Evolutionary conservation across 1,140 invertebrate genomes (phyloP).

Genomic region (Ostrea denselamellosa): DNA sequence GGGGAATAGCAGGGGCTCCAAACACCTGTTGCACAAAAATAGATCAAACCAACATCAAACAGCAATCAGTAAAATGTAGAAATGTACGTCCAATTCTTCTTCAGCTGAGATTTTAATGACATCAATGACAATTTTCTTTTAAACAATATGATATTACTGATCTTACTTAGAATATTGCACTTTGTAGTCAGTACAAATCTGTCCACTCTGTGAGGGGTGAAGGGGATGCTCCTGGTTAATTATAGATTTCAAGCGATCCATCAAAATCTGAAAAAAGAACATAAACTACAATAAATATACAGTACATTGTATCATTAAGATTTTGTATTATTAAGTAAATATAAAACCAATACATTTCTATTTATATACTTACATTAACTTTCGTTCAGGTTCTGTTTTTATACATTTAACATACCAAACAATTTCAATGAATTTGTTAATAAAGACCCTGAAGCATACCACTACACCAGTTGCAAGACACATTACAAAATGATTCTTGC

Average conservation of each 20-base stretch:
- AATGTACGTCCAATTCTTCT: not conserved
- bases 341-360: no score
- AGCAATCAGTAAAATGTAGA: not conserved
- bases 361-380: no score
- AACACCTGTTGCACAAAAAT: conserved; percentile 57
- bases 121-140: not conserved
- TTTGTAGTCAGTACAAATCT: conserved; percentile 73
- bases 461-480: no score
- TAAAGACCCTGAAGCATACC: no score
- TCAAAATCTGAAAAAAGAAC: conserved; percentile 67
- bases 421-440: no score
- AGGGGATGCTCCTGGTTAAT: conserved; percentile 72
- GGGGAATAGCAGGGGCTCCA: conserved; percentile 67
- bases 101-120: not conserved
- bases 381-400: no score
- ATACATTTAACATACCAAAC: no score
- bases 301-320: no score
- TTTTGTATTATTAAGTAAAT: no score
- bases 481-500: no score
- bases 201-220: conserved; percentile 72
- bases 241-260: conserved; percentile 71
- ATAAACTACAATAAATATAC: not conserved
- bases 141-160: no score
- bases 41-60: not conserved
- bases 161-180: conserved; percentile 72